Conservation (phyloP, 1,140 invertebrate species). For the Brachystomella parvula region DNA sequence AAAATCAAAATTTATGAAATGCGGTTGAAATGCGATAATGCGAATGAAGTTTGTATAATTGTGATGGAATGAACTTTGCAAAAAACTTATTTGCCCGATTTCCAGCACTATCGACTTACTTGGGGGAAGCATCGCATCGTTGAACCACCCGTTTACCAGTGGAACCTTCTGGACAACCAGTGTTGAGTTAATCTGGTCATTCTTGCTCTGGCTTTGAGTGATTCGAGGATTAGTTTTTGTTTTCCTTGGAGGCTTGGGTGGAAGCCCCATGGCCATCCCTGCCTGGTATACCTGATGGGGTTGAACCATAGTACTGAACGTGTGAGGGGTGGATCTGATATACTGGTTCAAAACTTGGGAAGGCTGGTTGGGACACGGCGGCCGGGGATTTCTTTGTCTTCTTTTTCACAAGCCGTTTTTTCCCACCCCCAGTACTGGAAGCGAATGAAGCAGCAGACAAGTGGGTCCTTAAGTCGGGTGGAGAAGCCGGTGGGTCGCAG, state of each 20-base stretch:
- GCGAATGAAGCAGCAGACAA: not conserved
- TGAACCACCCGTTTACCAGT: not conserved
- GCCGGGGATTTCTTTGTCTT: not conserved
- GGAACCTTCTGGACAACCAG: not conserved
- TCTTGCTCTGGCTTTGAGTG: not conserved
- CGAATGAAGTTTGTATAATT: too few species aligned
- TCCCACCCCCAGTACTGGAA: too few species aligned
- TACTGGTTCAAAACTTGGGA: not conserved
- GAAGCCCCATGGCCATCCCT: too few species aligned
- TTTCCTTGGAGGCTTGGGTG: not conserved
- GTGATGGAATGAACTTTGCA: too few species aligned
- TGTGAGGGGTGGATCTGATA: not conserved
- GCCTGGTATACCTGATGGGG: too few species aligned
- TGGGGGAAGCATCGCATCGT: not conserved
- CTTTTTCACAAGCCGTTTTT: slow-evolving; percentile 5
- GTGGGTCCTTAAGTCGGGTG: too few species aligned
- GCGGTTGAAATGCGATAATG: too few species aligned
- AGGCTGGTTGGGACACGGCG: not conserved
- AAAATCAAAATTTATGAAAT: too few species aligned
- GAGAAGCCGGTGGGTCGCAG: slow-evolving; percentile 3
- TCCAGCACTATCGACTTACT: too few species aligned
- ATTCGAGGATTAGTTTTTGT: not conserved
- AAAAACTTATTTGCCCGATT: too few species aligned
- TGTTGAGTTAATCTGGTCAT: not conserved
- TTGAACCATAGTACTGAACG: not conserved